Percentiles rank a stretch among this genome's conserved stretches.
Evolutionary conservation across 2,888 invertebrate genomes (phyloP).

Genomic region (Andrena camellia): DNA sequence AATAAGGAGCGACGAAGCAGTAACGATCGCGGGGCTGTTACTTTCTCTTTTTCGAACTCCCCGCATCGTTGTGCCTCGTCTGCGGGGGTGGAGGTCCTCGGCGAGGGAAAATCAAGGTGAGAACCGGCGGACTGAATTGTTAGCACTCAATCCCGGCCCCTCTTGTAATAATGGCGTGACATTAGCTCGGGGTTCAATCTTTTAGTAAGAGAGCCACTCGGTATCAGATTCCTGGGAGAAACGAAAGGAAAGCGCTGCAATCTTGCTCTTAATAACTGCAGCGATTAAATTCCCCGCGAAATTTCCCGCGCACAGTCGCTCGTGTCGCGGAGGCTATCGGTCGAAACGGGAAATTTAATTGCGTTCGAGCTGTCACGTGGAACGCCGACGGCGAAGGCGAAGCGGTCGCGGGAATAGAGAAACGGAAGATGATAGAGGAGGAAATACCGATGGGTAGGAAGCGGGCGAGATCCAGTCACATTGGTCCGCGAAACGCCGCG

Average conservation of each 20-base stretch:
- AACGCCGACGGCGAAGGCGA: not conserved
- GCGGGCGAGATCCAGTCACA: slow-evolving; percentile 2
- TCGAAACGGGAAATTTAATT: slow-evolving; percentile 6
- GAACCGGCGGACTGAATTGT: not conserved
- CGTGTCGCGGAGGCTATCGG: not conserved
- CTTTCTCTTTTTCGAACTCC: not conserved
- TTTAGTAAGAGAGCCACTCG: no score
- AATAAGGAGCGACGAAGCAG: slow-evolving; percentile 39
- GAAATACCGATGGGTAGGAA: slow-evolving; percentile 26
- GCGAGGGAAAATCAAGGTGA: not conserved
- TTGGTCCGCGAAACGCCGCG: slow-evolving; percentile 40
- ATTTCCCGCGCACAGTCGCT: not conserved
- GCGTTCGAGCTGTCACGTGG: not conserved
- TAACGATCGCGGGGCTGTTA: slow-evolving; percentile 34
- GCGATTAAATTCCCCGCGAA: no score
- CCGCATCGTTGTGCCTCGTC: not conserved
- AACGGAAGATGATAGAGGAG: slow-evolving; percentile 6
- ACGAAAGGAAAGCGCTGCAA: no score
- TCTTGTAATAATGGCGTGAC: no score
- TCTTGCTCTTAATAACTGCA: no score
- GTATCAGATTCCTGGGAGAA: no score
- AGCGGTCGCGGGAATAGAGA: not conserved
- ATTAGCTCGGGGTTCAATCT: no score
- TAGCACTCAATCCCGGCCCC: not conserved
- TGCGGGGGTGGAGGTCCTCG: not conserved